phyloP scores from a whole-genome alignment of 2,888 invertebrate genomes.

The Apodemia zela region DNA sequence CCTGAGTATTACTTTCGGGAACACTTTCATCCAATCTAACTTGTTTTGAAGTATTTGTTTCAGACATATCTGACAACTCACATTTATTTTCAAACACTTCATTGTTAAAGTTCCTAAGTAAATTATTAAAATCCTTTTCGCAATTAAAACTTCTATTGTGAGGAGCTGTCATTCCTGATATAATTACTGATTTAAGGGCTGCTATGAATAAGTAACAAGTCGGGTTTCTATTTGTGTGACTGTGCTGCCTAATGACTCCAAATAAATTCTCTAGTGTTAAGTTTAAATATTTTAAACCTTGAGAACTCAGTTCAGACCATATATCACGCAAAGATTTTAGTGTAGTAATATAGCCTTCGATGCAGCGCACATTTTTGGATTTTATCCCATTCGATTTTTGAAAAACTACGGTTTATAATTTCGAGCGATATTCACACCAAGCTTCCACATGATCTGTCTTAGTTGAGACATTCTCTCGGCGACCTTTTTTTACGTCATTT shows the following conservation, averaged over 20 bases:
- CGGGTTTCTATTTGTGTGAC: constrained; percentile 28
- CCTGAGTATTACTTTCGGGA: not conserved
- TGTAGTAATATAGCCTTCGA: constrained; percentile 12
- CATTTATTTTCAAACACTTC: not conserved
- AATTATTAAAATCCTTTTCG: constrained; percentile 16
- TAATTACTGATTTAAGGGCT: constrained; percentile 22
- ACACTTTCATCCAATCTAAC: not conserved
- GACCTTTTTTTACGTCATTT: too few relatives aligned
- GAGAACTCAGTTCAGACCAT: not conserved
- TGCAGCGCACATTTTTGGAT: constrained; percentile 16
- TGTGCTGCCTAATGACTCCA: constrained; percentile 29
- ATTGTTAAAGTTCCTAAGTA: constrained; percentile 13
- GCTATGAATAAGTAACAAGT: constrained; percentile 22
- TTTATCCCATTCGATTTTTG: not conserved
- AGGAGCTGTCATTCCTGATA: constrained; percentile 20
- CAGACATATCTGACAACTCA: not conserved
- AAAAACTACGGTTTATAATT: not conserved
- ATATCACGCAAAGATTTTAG: constrained; percentile 14
- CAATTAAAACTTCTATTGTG: constrained; percentile 20
- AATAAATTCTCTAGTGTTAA: constrained; percentile 30
- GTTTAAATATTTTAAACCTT: constrained; percentile 28
- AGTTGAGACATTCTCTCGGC: too few relatives aligned
- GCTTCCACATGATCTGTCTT: too few relatives aligned
- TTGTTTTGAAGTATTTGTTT: not conserved
- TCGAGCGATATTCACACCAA: too few relatives aligned